Conservation (phyloP, 2,113 vertebrate species). For the Aramus guarauna region DNA sequence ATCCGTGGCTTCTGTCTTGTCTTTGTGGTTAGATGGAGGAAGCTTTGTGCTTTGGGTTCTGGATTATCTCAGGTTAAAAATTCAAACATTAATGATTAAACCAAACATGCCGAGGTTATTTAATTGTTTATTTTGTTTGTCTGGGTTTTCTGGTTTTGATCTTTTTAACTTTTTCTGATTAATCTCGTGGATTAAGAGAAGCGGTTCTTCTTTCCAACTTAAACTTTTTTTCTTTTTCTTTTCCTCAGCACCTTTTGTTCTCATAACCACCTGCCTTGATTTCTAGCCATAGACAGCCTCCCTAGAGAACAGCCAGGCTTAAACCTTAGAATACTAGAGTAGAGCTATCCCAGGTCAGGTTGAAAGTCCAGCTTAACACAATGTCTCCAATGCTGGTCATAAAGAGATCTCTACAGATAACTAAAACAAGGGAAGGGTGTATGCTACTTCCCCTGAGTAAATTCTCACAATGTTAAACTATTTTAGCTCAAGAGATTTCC, state of each 20-base stretch:
- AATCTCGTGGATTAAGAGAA: neutral
- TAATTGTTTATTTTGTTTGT: neutral
- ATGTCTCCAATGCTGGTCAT: neutral
- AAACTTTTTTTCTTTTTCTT: fast-evolving
- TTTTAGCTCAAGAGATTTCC: neutral
- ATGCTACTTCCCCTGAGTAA: neutral
- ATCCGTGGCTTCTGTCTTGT: fast-evolving
- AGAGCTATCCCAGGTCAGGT: neutral
- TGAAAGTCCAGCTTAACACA: neutral
- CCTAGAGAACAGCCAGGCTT: neutral
- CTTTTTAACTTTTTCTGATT: neutral
- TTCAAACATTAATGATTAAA: neutral
- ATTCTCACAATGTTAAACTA: neutral
- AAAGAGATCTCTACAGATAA: neutral
- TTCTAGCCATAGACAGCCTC: neutral
- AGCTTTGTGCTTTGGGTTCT: neutral
- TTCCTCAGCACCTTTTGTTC: neutral
- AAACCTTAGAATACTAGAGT: neutral
- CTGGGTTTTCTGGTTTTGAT: neutral
- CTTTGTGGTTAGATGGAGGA: neutral
- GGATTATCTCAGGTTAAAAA: neutral
- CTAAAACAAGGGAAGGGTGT: neutral
- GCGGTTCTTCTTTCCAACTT: neutral
- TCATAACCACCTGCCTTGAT: neutral
- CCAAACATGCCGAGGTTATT: neutral